Evolutionary conservation across 1,140 invertebrate species (phyloP).

Genomic region (Hirudo medicinalis): DNA sequence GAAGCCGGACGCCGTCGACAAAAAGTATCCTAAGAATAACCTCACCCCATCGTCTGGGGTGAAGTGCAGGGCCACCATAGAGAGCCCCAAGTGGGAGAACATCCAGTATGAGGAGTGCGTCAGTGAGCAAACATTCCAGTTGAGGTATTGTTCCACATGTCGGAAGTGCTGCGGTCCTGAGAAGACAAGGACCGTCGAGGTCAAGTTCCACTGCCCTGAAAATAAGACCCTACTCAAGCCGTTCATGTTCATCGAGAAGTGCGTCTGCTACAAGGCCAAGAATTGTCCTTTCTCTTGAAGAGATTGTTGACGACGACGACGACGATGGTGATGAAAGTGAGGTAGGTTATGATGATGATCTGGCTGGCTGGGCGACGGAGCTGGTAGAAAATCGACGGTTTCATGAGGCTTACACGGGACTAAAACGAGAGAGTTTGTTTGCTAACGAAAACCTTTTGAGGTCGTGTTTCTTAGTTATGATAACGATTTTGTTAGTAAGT

Average conservation of each 20-base stretch:
- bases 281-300: conserved; percentile 7
- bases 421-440: too few species aligned
- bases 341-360: too few species aligned
- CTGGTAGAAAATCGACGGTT: too few species aligned
- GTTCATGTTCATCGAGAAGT: conserved; percentile 35
- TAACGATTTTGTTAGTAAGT: too few species aligned
- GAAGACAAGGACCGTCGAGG: conserved; percentile 47
- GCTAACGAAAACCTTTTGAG: too few species aligned
- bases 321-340: too few species aligned
- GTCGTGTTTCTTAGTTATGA: too few species aligned
- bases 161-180: conserved; percentile 48
- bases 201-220: conserved; percentile 38
- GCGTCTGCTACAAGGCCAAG: conserved; percentile 25
- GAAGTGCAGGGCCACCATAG: conserved; percentile 51
- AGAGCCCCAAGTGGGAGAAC: conserved; percentile 42
- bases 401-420: too few species aligned
- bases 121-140: conserved; percentile 49
- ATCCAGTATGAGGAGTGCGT: conserved; percentile 51
- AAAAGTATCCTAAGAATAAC: neutral
- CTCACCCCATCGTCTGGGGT: neutral
- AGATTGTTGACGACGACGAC: neutral
- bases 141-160: conserved; percentile 53
- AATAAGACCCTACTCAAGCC: conserved; percentile 25
- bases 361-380: too few species aligned
- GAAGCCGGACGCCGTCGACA: neutral